Conservation (phyloP, 2,888 invertebrate species). For the Himalopsyche tibetana region DNA sequence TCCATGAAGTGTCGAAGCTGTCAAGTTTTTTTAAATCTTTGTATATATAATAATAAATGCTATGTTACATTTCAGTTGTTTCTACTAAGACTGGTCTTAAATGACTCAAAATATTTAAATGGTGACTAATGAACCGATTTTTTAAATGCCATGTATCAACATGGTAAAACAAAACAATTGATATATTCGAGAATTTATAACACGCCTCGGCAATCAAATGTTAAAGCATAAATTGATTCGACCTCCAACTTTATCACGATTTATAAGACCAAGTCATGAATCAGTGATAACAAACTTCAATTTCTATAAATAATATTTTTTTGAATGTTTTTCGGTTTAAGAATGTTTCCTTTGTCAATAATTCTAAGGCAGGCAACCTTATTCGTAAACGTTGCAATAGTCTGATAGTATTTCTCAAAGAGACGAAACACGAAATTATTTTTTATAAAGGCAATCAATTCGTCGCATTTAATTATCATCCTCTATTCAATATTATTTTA, state of each 20-base stretch:
- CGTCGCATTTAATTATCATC: no score
- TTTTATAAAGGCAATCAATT: no score
- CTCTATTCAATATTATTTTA: no score
- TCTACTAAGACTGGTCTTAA: neutral
- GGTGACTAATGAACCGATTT: slow-evolving; percentile 21
- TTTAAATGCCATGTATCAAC: slow-evolving; percentile 4
- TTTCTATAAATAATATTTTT: neutral
- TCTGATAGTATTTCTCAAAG: no score
- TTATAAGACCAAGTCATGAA: slow-evolving; percentile 15
- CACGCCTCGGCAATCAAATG: slow-evolving; percentile 26
- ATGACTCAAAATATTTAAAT: slow-evolving; percentile 12
- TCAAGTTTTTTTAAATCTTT: no score
- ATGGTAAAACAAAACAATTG: neutral
- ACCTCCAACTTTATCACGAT: slow-evolving; percentile 12
- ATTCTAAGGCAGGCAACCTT: no score
- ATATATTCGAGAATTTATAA: slow-evolving; percentile 9
- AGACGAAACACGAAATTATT: no score
- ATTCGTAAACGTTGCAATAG: no score
- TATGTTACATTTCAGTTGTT: neutral
- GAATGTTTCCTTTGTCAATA: no score
- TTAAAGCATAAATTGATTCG: slow-evolving; percentile 12
- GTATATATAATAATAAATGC: neutral
- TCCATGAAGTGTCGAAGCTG: no score
- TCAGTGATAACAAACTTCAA: neutral
- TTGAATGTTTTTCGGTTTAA: neutral